Evolutionary conservation across 2,797 vertebrate genomes (phyloP), one percentile per base, ranked within the genome.

Genomic region (Sylvilagus floridanus): DNA sequence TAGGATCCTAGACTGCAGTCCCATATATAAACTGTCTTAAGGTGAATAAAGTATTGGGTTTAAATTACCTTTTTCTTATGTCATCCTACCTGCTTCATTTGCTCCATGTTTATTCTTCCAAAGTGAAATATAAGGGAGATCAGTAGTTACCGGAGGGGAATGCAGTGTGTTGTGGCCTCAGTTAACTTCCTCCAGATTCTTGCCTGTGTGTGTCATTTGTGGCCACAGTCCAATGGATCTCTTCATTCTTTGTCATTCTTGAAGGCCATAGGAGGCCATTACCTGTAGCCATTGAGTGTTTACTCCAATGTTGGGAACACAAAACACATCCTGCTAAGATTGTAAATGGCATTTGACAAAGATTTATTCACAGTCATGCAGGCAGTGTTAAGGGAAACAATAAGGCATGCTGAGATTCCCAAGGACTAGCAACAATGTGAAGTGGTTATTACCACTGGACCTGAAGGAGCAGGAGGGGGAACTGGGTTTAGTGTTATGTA

Each of bases 41-140:
- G 24, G 69, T 76, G 19, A 90, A 72, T 69, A 84, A 84, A 95
- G 12, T 42, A 17, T 86, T 93, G 73, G 30, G 57, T 12, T 95
- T 85, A 72, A 57, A 52, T 81, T 42, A 50, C n/a, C 88, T 35
- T 63, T 37, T 69, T 68, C 17, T 69, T 72, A 72, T 82, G 7
- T 3, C 24, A 72, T 85, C 28, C 19, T 76, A 50, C 47, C 68
- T 89, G 16, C 37, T 86, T 95, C n/a, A 37, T 69, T 66, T 35
- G 30, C 42, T 77, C 72, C 57, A 81, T 28, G 17, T 75, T 65
- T 83, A 37, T 85, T 91, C 32, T 94, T 82, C 72, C 32, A 72
- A 28, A 0, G 0, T 85, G 47, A 94, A 92, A 92, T 63, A 19
- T n/a, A 63, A 24, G 57, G 8, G 21, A 54, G 7, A 32, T 17